phyloP scores from a whole-genome alignment of 53 echinoderm and acorn worm species.

The Temnopleurus reevesii region DNA sequence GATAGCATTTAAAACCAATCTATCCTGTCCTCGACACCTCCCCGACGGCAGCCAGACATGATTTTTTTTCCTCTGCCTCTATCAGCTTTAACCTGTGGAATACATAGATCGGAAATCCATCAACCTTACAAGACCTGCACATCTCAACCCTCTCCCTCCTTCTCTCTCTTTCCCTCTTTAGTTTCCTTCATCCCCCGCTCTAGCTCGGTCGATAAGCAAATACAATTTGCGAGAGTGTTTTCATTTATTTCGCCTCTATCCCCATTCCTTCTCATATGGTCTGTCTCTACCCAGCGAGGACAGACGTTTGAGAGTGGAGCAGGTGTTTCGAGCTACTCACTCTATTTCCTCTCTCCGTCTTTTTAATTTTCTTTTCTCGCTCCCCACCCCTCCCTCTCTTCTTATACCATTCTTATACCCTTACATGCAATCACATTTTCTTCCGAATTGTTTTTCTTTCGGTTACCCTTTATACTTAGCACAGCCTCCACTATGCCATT shows the following conservation, averaged over 20 bases:
- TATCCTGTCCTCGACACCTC: neutral
- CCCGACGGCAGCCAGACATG: neutral
- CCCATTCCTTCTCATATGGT: constrained; percentile 2
- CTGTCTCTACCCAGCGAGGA: constrained; percentile 29
- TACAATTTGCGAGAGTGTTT: constrained; percentile 62
- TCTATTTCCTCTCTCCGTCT: constrained; percentile 28
- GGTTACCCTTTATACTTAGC: neutral
- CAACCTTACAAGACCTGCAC: neutral
- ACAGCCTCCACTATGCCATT: too few relatives aligned
- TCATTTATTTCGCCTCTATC: constrained; percentile 40
- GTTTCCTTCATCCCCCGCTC: neutral
- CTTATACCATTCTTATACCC: too few relatives aligned
- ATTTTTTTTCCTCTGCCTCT: neutral
- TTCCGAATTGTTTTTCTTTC: neutral
- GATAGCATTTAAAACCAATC: too few relatives aligned
- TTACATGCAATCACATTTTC: neutral
- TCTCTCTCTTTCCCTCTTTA: neutral
- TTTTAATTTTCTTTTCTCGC: neutral
- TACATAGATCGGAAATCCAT: neutral
- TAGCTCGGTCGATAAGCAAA: constrained; percentile 51
- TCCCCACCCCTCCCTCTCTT: neutral
- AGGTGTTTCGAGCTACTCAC: constrained; percentile 36
- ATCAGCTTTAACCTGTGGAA: constrained; percentile 49
- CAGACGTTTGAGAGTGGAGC: constrained; percentile 40
- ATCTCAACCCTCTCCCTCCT: neutral